Conservation (phyloP, 2,113 vertebrate species). For the Sinocyclocheilus maitianheensis region DNA sequence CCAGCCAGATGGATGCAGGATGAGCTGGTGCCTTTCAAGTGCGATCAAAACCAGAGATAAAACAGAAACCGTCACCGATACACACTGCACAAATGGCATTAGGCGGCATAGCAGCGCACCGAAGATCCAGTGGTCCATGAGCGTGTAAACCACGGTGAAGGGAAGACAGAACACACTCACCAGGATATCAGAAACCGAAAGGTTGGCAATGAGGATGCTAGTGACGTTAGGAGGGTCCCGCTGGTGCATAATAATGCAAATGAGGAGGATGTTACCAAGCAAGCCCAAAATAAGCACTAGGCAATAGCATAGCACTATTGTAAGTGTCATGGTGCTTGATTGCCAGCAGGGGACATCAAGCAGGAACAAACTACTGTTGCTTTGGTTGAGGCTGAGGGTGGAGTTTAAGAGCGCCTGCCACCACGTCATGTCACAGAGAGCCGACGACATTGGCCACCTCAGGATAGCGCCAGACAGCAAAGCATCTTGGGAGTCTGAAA, state of each 20-base stretch:
- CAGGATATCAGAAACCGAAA: constrained; percentile 90
- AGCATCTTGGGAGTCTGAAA: constrained; percentile 38
- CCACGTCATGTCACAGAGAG: constrained; percentile 27
- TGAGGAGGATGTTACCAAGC: constrained; percentile 86
- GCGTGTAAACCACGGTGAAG: constrained; percentile 84
- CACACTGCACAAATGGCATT: constrained; percentile 87
- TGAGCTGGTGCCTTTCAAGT: constrained; percentile 91
- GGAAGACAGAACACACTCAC: constrained; percentile 90
- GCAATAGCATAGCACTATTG: constrained; percentile 82
- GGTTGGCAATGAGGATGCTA: constrained; percentile 87
- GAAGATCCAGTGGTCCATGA: constrained; percentile 96
- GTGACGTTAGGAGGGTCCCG: constrained; percentile 88
- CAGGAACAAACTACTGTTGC: constrained; percentile 48
- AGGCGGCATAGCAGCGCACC: constrained; percentile 86
- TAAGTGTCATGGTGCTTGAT: constrained; percentile 74
- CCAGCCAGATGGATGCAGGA: constrained; percentile 90
- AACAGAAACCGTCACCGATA: constrained; percentile 89
- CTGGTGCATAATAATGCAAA: constrained; percentile 83
- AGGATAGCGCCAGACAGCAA: constrained; percentile 1
- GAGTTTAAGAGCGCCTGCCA: constrained; percentile 56
- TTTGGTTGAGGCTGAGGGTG: constrained; percentile 61
- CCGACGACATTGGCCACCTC: constrained; percentile 21
- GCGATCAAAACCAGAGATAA: constrained; percentile 91
- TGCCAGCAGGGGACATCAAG: constrained; percentile 79
- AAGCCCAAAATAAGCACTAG: constrained; percentile 85